Base-by-base conservation (phyloP, 1,140 invertebrate species). In the Solenopsis fugax region DNA sequence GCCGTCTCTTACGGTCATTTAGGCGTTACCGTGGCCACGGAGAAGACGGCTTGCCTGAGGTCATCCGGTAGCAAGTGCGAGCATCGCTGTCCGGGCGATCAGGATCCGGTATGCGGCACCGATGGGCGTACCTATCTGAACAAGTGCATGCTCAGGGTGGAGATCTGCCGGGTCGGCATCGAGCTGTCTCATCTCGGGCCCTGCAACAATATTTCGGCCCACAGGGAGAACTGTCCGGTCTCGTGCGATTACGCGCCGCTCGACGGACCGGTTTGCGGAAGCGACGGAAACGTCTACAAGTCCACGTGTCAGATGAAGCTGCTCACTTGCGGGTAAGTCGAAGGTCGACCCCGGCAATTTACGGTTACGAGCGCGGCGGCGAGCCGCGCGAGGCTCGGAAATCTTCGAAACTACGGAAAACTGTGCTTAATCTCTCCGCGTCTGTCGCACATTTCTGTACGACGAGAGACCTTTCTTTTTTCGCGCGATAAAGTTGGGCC, bases 241-340 rank as follows among this genome's bases (percentile, higher is more conserved):
- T 97, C 97, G 86, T 98, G 98, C 93, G 97, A 97, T 21, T 97
- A 97, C 89, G 97, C 97, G 0, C 98, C 98, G 0, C 96, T 97
- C 65, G 98, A 98, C 92, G 98, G 98, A 21, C 98, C 98, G 0
- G 97, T 99, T 88, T 99, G 98, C 93, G 98, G 98, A 12, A 98
- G 97, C 76, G 98, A 99, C 93, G 98, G 98, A 45, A 98, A 98
- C 91, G 98, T 99, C 0, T 99, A 99, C 96, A 97, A 97, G 91
- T 99, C 97, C 82, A 98, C 98, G 7, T 99, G 99, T 93, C 97
- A 98, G 90, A 98, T 99, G 98, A 98, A 98, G 93, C 96, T 98
- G 71, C 95, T 98, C 5, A 99, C 98, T 62, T 99, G 98, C 95
- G 98, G 98, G 97, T 98, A 96, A 96, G 96, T 64, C 9, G 24